Base-by-base conservation (phyloP, 37 sponge, comb jelly and placozoan species). In the Dysidea cf. avara region DNA sequence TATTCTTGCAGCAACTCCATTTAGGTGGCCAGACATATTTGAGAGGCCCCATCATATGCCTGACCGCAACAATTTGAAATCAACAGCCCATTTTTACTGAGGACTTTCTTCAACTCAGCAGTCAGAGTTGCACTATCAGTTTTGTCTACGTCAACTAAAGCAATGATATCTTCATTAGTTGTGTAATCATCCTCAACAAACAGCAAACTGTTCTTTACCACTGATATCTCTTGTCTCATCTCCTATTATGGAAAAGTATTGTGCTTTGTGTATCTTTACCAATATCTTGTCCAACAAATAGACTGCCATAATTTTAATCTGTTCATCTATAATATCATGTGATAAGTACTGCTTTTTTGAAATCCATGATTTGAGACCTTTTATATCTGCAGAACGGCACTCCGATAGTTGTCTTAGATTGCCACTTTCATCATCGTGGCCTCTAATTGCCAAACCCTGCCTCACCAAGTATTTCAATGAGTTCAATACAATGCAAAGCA, bases 141-240 rank as follows among this genome's bases (percentile, higher is more conserved):
- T 40, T 76, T 68, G 6, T 62, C 68, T 43, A 89, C 81, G 18
- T 90, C 35, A 3, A 79, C 53, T 25, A 90, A 56, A 24, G 28
- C 77, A 53, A 85, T 38, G 6, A 57, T 40, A 75, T 68, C 77
- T 48, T 83, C 77, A 72, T 82, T 37, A 34, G 84, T 80, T 17
- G 28, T 43, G 36, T 62, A 81, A 12, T 52, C 56, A 18, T 46
- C 56, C 60, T 69, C 78, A 21, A 74, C 82, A 50, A n/a, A 80
- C 50, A 67, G 72, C 69, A 29, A 20, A 17, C 71, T 46, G 64
- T 81, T 78, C n/a, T n/a, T n/a, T n/a, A n/a, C n/a, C n/a, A n/a
- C n/a, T n/a, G n/a, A n/a, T n/a, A n/a, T n/a, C n/a, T 33, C 39
- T 74, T 14, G 86, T 59, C 48, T 86, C 75, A 86, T 86, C 86